phyloP scores from a whole-genome alignment of 1,140 invertebrate genomes.

The Drosophila guanche region DNA sequence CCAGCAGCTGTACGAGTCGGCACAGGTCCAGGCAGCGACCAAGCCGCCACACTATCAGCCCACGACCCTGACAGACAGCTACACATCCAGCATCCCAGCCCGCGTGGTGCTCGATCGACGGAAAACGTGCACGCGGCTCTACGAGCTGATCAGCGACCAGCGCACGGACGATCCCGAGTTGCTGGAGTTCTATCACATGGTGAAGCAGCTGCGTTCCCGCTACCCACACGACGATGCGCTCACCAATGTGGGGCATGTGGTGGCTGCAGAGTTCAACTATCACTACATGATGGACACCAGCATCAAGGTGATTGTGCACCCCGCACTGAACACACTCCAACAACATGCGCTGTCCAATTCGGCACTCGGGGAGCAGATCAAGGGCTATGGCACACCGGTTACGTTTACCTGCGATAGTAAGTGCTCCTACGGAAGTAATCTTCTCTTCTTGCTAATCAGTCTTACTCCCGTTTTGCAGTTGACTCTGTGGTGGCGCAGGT shows the following conservation, averaged over 20 bases:
- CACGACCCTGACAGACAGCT: slow-evolving; percentile 70
- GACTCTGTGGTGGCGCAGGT: slow-evolving; percentile 94
- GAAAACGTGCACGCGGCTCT: slow-evolving; percentile 85
- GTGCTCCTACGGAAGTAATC: slow-evolving; percentile 24
- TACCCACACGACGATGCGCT: slow-evolving; percentile 88
- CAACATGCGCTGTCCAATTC: slow-evolving; percentile 81
- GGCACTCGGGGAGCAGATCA: slow-evolving; percentile 70
- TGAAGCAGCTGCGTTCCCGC: slow-evolving; percentile 84
- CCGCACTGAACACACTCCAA: slow-evolving; percentile 85
- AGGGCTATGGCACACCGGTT: slow-evolving; percentile 87
- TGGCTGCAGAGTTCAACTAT: slow-evolving; percentile 92
- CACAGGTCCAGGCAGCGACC: slow-evolving; percentile 7
- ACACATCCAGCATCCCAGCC: slow-evolving; percentile 71
- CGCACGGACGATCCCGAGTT: slow-evolving; percentile 89
- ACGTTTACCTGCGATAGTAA: slow-evolving; percentile 94
- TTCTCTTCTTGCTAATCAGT: background rate
- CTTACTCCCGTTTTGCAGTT: slow-evolving; percentile 86
- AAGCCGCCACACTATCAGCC: slow-evolving; percentile 15
- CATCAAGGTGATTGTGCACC: slow-evolving; percentile 93
- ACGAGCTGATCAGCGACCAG: slow-evolving; percentile 89
- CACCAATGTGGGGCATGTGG: slow-evolving; percentile 91
- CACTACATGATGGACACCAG: slow-evolving; percentile 90
- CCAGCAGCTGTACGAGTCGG: slow-evolving; percentile 55
- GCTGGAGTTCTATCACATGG: slow-evolving; percentile 91
- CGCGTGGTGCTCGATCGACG: slow-evolving; percentile 83